Evolutionary conservation across 2,113 vertebrate species (phyloP).

Genomic region (Sciurus niger): DNA sequence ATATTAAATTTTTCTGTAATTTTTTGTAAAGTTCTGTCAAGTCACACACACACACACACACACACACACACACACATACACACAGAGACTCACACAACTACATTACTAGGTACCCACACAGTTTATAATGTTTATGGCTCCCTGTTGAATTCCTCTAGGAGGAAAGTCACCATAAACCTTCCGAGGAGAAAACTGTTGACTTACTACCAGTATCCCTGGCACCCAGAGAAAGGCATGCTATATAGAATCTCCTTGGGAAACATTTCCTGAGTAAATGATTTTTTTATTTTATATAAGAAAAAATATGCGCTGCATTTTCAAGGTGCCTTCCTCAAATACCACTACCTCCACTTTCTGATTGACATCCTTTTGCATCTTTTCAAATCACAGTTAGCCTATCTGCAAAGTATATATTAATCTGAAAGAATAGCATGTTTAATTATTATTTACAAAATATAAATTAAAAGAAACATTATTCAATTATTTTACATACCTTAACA

Average conservation of each 20-base stretch:
- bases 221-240: not conserved
- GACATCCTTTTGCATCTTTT: slow-evolving; percentile 21
- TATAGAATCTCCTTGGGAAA: not conserved
- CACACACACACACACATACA: not conserved
- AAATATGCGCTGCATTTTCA: not conserved
- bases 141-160: not conserved
- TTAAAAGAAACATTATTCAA: not conserved
- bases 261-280: not conserved
- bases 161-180: not conserved
- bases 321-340: not conserved
- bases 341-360: not conserved
- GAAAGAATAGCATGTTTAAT: not conserved
- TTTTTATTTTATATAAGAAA: not conserved
- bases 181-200: not conserved
- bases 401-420: not conserved
- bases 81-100: not conserved
- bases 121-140: not conserved
- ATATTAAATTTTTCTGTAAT: not conserved
- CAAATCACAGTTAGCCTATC: not conserved
- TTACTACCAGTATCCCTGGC: not conserved
- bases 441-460: not conserved
- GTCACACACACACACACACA: not conserved
- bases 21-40: not conserved
- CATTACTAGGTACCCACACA: not conserved
- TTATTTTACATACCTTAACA: slow-evolving; percentile 1